Evolutionary conservation across 2,888 invertebrate genomes (phyloP), one percentile per base, ranked within the genome.

Genomic region (Amiota minor): DNA sequence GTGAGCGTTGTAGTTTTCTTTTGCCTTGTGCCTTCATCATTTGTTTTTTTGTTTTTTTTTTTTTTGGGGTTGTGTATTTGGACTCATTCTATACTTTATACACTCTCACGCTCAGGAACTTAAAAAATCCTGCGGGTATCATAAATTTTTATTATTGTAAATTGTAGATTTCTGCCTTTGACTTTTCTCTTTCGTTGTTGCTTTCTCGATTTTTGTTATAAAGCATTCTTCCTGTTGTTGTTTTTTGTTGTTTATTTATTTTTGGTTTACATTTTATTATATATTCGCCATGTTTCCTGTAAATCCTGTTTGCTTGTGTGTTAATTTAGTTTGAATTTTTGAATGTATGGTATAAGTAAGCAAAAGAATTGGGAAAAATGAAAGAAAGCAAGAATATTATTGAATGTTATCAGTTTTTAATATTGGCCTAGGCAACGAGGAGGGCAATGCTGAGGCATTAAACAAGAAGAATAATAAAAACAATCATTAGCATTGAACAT

Each of bases 51-150:
- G n/a, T 4, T 35, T 35, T 2, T 35, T 35, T 18, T 67, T 49
- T 11, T 49, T 9, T n/a, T 49, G 16, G 49, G 14, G 14, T n/a
- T 47, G 9, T 12, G 11, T 67, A 35, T 11, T 49, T 8, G 11
- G 16, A 20, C 18, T 59, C 20, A 35, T 8, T 20, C 10, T 11
- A 4, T 16, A 18, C 16, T 11, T 59, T 20, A 16, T 59, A 12
- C 4, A 9, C 20, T 47, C 16, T 49, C 18, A 16, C n/a, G 49
- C 49, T 59, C 18, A 59, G 18, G 9, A 16, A 50, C 67, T 68
- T 68, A 68, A 68, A 68, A 53, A 68, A 68, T 68, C 67, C 67
- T 68, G 67, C 67, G 67, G 67, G 67, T 68, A 68, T 68, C 67
- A 68, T 68, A 68, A 68, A 68, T 68, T 68, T 68, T 53, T 68